Conservation (phyloP, 2,113 vertebrate species). For the Aix galericulata region DNA sequence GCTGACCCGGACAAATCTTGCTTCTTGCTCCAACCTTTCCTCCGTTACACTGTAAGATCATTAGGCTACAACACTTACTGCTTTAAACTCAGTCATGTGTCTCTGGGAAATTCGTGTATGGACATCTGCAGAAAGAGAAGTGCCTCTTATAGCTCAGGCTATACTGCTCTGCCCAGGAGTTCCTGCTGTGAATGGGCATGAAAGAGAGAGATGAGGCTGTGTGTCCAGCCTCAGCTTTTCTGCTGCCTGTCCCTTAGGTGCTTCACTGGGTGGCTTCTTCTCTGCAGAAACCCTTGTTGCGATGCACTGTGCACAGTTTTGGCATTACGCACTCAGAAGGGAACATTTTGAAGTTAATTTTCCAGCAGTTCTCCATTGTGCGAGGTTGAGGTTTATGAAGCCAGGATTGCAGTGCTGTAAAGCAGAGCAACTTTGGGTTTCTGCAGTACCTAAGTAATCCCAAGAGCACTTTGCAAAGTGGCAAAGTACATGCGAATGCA, state of each 20-base stretch:
- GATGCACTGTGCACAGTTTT: neutral
- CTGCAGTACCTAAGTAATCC: constrained; percentile 48
- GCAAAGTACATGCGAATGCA: constrained; percentile 17
- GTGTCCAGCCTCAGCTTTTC: neutral
- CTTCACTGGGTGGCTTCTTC: neutral
- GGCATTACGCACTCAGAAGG: neutral
- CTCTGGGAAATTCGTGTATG: neutral
- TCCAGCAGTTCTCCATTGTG: neutral
- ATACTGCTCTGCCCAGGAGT: neutral
- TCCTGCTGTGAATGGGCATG: neutral
- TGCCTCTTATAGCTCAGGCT: neutral
- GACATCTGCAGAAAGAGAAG: neutral
- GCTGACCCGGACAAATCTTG: neutral
- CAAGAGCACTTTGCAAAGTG: constrained; percentile 33
- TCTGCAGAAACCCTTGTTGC: neutral
- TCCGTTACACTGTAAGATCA: rapidly evolving
- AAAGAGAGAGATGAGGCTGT: neutral
- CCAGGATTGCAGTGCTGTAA: neutral
- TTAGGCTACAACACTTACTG: neutral
- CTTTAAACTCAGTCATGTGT: neutral
- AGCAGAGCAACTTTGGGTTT: neutral
- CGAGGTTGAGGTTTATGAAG: neutral
- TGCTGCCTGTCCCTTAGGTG: rapidly evolving
- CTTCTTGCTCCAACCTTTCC: neutral
- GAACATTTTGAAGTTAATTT: neutral